phyloP scores from a whole-genome alignment of 2,797 vertebrate species.

The Enteromius afrohamiltoni region DNA sequence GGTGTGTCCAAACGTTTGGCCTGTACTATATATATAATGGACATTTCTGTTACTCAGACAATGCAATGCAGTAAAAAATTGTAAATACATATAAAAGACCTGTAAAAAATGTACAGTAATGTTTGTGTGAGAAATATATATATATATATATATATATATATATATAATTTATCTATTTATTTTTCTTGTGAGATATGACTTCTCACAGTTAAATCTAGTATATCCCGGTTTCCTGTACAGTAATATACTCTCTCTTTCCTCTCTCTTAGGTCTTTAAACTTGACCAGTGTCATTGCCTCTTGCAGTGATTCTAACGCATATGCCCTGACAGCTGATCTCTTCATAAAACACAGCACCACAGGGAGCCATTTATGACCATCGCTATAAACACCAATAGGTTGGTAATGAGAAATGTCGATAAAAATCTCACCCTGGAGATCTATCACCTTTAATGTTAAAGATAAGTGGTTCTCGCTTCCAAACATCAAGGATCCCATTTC shows the following conservation, averaged over 20 bases:
- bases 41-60: no score
- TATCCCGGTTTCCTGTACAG: not conserved
- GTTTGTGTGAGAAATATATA: no score
- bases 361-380: conserved; percentile 75
- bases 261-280: conserved; percentile 19
- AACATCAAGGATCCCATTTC: conserved; percentile 79
- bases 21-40: no score
- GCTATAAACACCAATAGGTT: conserved; percentile 78
- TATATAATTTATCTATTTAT: no score
- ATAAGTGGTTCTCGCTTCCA: conserved; percentile 76
- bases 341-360: conserved; percentile 56
- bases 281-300: conserved; percentile 6
- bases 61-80: no score
- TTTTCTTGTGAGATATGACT: not conserved
- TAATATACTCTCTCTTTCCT: not conserved
- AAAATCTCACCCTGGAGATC: conserved; percentile 73
- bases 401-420: conserved; percentile 84
- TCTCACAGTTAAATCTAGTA: not conserved
- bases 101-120: no score
- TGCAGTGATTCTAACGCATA: conserved; percentile 36
- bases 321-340: conserved; percentile 59
- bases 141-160: no score
- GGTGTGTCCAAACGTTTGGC: no score
- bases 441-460: conserved; percentile 78
- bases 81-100: no score